Conservation (phyloP, 2,113 vertebrate genomes). For the Toxotes jaculatrix region DNA sequence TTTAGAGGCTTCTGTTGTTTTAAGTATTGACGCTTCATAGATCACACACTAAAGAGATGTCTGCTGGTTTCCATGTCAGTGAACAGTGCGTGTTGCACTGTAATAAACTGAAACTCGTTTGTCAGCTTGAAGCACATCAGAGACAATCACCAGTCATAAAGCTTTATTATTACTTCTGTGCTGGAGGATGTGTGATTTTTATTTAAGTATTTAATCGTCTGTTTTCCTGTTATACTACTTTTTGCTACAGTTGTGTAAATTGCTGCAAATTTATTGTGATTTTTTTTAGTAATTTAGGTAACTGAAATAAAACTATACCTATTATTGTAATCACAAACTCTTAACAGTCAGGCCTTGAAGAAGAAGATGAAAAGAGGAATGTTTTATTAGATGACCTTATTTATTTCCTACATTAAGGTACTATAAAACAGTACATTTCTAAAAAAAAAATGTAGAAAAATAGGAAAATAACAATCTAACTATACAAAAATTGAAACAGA, state of each 20-base stretch:
- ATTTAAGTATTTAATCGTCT: neutral
- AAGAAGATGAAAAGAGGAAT: neutral
- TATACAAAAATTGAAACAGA: conserved; percentile 64
- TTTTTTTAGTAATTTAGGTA: too few species aligned
- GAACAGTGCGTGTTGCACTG: neutral
- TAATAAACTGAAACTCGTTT: conserved; percentile 33
- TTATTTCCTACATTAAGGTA: conserved; percentile 81
- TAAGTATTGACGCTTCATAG: conserved; percentile 43
- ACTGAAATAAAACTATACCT: neutral
- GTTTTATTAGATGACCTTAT: conserved; percentile 49
- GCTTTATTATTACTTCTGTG: neutral
- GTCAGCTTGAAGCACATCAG: conserved; percentile 33
- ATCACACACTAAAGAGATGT: conserved; percentile 60
- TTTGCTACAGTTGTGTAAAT: neutral
- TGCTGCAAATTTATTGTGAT: neutral
- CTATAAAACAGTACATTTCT: conserved; percentile 86
- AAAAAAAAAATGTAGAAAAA: conserved; percentile 75
- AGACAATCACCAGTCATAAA: neutral
- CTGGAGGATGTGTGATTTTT: neutral
- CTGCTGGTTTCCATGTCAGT: conserved; percentile 32
- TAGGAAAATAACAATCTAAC: conserved; percentile 64
- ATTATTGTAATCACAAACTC: neutral
- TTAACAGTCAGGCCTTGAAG: neutral
- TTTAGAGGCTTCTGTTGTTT: conserved; percentile 64
- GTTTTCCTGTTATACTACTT: neutral